Base-by-base conservation (phyloP, 2,888 invertebrate genomes). In the Dryadula phaetusa region DNA sequence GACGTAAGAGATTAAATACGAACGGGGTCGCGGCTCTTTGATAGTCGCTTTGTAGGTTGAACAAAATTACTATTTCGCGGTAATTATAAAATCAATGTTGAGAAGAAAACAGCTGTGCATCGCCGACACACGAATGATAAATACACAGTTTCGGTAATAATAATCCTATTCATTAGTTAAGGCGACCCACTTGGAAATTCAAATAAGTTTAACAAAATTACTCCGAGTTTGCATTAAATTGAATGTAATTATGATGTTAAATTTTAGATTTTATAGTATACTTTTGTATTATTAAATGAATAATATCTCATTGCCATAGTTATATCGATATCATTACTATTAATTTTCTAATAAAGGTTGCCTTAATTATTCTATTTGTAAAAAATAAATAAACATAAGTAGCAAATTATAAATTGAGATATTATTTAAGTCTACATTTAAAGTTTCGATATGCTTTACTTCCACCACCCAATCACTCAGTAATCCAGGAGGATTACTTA, bases 31-130 rank as follows among this genome's bases (percentile, higher is more conserved):
- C 28, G 40, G 49, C 18, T 22, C 10, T 56, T 42, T 40, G 20
- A 40, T 64, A 28, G 56, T 56, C 4, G 18, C 20, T 42, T 28
- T 56, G 16, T 62, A 22, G 16, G 7, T 20, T 3, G 12, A 28
- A 32, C 14, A 47, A 25, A 22, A 56, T 37, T 8, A 16, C 34
- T 47, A 34, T 34, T 22, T 64, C 14, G 4, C 16, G 20, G 20
- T 22, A 5, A 69, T 49, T 64, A 64, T 69, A 69, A 69, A 69
- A 72, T 70, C 65, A 62, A 69, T 65, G 69, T 62, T 56, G 56
- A 69, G 66, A 67, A 70, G 20, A 66, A 47, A 66, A 37, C 69
- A 69, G 65, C 56, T 72, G 69, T 65, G 25, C 42, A 44, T 37
- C 20, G 12, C 22, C 14, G 28, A 53, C 40, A 47, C 25, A 47